Evolutionary conservation across 2,113 vertebrate genomes (phyloP).

Genomic region (Oreotrochilus melanogaster): DNA sequence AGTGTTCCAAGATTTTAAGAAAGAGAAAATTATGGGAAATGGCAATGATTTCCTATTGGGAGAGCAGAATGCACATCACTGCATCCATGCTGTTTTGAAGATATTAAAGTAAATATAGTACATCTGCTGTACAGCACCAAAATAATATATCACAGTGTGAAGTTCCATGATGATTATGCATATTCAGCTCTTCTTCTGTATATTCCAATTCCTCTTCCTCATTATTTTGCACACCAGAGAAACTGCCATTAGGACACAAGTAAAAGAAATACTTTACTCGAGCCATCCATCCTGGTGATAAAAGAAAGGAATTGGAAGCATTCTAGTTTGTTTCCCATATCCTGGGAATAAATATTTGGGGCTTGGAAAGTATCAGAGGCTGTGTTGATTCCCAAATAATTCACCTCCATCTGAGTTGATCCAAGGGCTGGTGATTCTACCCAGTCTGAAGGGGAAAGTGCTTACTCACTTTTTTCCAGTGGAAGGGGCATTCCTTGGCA

Average conservation of each 20-base stretch:
- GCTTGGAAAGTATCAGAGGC: not conserved
- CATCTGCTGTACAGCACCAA: slow-evolving; percentile 62
- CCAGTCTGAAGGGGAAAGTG: not conserved
- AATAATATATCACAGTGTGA: slow-evolving; percentile 69
- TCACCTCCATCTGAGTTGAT: not conserved
- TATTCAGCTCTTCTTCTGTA: slow-evolving; percentile 48
- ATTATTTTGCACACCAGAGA: slow-evolving; percentile 42
- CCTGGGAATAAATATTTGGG: not conserved
- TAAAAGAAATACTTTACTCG: not conserved
- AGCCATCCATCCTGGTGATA: not conserved
- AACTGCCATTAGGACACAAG: not conserved
- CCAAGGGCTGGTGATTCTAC: not conserved
- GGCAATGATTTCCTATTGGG: slow-evolving; percentile 42
- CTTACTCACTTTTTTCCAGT: not conserved
- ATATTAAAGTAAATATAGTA: slow-evolving; percentile 77
- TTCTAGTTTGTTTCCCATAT: not conserved
- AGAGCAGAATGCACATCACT: not conserved
- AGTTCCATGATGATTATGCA: slow-evolving; percentile 52
- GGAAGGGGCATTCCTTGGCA: not conserved
- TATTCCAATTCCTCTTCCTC: slow-evolving; percentile 39
- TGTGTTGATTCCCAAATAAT: not conserved
- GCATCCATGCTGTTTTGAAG: slow-evolving; percentile 67
- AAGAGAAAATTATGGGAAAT: slow-evolving; percentile 47
- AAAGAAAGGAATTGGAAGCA: not conserved
- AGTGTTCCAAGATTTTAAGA: slow-evolving; percentile 5